Base-by-base conservation (phyloP, 2,797 vertebrate genomes). In the Salmo trutta region DNA sequence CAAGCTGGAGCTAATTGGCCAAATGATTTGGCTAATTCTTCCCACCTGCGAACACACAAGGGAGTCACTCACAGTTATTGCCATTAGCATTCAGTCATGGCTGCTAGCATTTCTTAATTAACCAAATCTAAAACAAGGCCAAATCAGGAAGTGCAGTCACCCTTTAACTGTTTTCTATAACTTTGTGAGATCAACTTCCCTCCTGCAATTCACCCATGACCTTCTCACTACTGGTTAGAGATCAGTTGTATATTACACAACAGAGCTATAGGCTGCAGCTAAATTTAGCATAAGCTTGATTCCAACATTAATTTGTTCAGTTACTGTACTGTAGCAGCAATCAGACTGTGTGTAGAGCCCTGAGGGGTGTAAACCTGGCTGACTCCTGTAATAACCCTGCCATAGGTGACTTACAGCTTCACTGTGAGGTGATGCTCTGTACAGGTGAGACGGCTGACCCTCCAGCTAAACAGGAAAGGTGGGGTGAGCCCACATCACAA, bases 161-260 rank as follows among this genome's bases (percentile, higher is more conserved):
- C 87, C 84, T 41, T 83, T 41, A 41, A 7, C 7, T 41, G 86
- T 87, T 90, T 79, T 75, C 71, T 83, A 65, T 75, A 47, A 68
- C 56, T 8, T 21, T 21, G 19, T 41, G 36, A 41, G 36, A 41
- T 7, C 8, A 8, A 10, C n/a, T 10, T 2, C 17, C 53, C 17
- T 4, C 36, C 7, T 8, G 36, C 36, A 41, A 41, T 41, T 41
- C 36, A 41, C 36, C 36, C 36, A 41, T 41, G 16, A 3, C 53
- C 4, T 19, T 56, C 54, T 19, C 17, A 19, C 17, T 19, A 5
- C 54, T 6, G 17, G 16, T 56, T 62, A 3, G n/a, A 21, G 56
- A 8, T 62, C 19, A 21, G 7, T 21, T 62, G n/a, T 62, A 21
- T 62, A 19, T 5, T 56, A 6, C 54, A 56, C 16, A 56, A 56